Evolutionary conservation across 2,888 invertebrate genomes (phyloP).

Genomic region (Tetramorium bicarinatum): DNA sequence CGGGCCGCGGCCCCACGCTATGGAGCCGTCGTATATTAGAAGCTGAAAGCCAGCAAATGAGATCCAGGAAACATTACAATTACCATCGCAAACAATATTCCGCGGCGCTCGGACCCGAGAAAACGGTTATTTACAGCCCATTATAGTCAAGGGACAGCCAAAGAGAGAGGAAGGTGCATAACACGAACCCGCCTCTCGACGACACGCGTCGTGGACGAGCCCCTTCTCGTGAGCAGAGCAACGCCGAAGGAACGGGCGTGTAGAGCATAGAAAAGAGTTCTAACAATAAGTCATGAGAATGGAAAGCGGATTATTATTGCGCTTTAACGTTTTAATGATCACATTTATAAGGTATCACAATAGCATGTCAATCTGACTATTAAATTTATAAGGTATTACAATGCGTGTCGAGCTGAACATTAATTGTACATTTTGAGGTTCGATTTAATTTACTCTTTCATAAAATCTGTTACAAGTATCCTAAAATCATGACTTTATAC

Average conservation of each 20-base stretch:
- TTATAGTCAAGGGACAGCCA: constrained; percentile 71
- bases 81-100: constrained; percentile 81
- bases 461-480: background rate
- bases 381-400: background rate
- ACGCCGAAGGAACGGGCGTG: background rate
- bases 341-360: background rate
- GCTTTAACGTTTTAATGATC: background rate
- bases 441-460: background rate
- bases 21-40: constrained; percentile 80
- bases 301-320: background rate
- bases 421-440: background rate
- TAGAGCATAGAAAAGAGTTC: background rate
- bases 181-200: constrained; percentile 52
- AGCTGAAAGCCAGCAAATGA: constrained; percentile 82
- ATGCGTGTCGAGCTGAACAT: background rate
- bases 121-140: constrained; percentile 79
- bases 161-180: constrained; percentile 55
- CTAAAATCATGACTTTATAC: background rate
- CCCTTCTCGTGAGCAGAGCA: background rate
- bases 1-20: constrained; percentile 75
- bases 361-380: background rate
- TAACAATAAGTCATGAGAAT: background rate
- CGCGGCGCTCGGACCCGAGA: constrained; percentile 62
- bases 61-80: constrained; percentile 83
- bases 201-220: constrained; percentile 52